Evolutionary conservation across 2,888 invertebrate genomes (phyloP).

Genomic region (Disparrhopalites patrizii): DNA sequence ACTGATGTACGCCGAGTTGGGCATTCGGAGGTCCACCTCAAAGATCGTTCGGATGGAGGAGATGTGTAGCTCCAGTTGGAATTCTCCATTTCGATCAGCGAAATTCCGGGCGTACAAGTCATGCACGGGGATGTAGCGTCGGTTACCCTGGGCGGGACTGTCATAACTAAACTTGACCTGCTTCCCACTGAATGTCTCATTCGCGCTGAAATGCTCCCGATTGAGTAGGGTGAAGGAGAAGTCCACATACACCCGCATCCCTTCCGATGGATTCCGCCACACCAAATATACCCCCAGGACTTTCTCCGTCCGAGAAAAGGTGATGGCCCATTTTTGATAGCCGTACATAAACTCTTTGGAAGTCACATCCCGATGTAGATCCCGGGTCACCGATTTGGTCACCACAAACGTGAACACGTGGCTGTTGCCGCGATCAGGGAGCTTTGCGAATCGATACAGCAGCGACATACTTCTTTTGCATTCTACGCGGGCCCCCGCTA

Average conservation of each 20-base stretch:
- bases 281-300: constrained; percentile 73
- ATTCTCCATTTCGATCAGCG: constrained; percentile 74
- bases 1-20: constrained; percentile 51
- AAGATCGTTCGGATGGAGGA: constrained; percentile 70
- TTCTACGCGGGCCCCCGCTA: not conserved
- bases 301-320: constrained; percentile 71
- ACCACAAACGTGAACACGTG: constrained; percentile 78
- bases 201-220: constrained; percentile 75
- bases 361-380: constrained; percentile 73
- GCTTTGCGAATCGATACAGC: constrained; percentile 74
- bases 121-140: constrained; percentile 67
- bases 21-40: constrained; percentile 63
- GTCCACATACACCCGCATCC: constrained; percentile 72
- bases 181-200: constrained; percentile 74
- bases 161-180: constrained; percentile 62
- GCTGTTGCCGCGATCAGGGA: constrained; percentile 72
- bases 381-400: constrained; percentile 65
- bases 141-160: constrained; percentile 68
- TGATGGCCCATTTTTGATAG: constrained; percentile 76
- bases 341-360: constrained; percentile 78
- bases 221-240: constrained; percentile 75
- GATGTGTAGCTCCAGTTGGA: constrained; percentile 73
- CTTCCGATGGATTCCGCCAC: constrained; percentile 70
- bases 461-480: constrained; percentile 62
- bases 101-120: constrained; percentile 68